Base-by-base conservation (phyloP, 2,888 invertebrate genomes). In the Ypsolopha scabrella region DNA sequence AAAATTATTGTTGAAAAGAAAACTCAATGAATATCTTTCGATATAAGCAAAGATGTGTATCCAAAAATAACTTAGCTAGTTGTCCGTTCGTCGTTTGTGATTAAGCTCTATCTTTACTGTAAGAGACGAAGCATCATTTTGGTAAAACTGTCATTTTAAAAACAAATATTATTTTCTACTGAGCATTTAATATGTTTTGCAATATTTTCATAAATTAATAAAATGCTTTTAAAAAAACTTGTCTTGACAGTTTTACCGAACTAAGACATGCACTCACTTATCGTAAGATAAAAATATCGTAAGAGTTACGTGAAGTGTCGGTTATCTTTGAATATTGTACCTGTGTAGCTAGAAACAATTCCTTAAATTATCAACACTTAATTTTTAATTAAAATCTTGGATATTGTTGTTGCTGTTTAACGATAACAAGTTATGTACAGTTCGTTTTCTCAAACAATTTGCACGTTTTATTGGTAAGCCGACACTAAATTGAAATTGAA, bases 311-410 rank as follows among this genome's bases (percentile, higher is more conserved):
- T 80, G 83, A 58, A 72, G 69, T 72, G 74, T 76, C 75, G 68
- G 66, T 67, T 67, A 72, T 76, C 71, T 72, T 64, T 59, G 59
- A 62, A 64, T 60, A 60, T 71, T 75, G 85, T 85, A 85, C 85
- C 85, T 85, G 85, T 80, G 77, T 85, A 85, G 85, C 75, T 85
- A 85, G 85, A 78, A 69, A 68, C 72, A 85, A 83, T 85, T 83
- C 78, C 74, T 68, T 72, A 68, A 67, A 60, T 58, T 64, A 69
- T 56, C 58, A 53, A 54, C 52, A 52, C 58, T 61, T 58, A 24
- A 64, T 67, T 61, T 65, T 55, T 61, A 68, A 46, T 46, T 35
- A 34, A 45, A 34, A n/a, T 36, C 68, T 75, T 75, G 75, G 75
- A 80, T 77, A 76, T 69, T 76, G 77, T 69, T 76, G 77, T 76